Conservation (phyloP, 1,140 invertebrate species). For the Drosophila aff. region DNA sequence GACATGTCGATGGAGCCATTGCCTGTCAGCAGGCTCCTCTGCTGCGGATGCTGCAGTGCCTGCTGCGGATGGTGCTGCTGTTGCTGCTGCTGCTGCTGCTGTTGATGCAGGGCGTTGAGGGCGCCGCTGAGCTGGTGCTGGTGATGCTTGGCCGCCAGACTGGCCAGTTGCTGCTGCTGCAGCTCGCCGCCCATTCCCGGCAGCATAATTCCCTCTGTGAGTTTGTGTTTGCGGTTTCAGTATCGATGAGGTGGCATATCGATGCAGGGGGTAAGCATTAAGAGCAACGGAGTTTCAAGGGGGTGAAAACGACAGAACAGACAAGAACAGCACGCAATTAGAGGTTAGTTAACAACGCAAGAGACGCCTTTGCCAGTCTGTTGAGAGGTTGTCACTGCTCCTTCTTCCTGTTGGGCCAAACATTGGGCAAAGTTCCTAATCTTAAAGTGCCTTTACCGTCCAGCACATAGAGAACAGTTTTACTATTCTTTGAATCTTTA, state of each 20-base stretch:
- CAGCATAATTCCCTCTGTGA: slow-evolving; percentile 76
- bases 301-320: slow-evolving; percentile 18
- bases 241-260: slow-evolving; percentile 15
- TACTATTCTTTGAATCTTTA: not conserved
- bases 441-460: not conserved
- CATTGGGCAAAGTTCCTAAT: not conserved
- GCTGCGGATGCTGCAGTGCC: slow-evolving; percentile 43
- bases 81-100: slow-evolving; percentile 58
- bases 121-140: slow-evolving; percentile 76
- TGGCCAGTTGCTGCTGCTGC: slow-evolving; percentile 64
- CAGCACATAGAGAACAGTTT: not conserved
- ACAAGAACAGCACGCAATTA: slow-evolving; percentile 50
- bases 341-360: slow-evolving; percentile 35
- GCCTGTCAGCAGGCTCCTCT: slow-evolving; percentile 56
- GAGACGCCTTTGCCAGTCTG: slow-evolving; percentile 6
- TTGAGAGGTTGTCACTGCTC: slow-evolving; percentile 3
- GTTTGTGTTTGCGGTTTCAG: slow-evolving; percentile 22
- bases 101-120: slow-evolving; percentile 68
- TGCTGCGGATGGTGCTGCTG: slow-evolving; percentile 57
- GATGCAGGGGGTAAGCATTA: slow-evolving; percentile 26
- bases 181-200: slow-evolving; percentile 67
- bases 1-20: slow-evolving; percentile 78
- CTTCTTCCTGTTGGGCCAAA: slow-evolving; percentile 4
- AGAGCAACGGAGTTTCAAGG: not conserved
- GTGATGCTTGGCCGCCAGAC: slow-evolving; percentile 74